These are phyloP conservation scores for Muricea muricata DNA, from an alignment of 92 coral and sea anemone species.

Conservation along the genomic window DNA sequence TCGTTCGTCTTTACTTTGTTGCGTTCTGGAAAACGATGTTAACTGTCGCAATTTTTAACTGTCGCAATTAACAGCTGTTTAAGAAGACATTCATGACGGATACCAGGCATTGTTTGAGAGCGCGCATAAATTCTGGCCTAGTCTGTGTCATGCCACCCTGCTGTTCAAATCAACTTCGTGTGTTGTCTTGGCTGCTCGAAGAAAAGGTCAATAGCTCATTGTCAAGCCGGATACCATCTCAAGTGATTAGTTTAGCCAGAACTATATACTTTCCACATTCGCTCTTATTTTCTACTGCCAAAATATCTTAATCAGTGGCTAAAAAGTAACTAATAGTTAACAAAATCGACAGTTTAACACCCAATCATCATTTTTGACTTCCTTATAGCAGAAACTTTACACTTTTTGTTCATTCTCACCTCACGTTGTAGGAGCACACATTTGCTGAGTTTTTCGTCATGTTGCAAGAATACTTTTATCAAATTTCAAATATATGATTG, in stretches of 20 bases:
- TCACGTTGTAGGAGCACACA: too few species aligned
- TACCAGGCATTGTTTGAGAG: conserved; percentile 12
- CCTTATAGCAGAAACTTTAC: too few species aligned
- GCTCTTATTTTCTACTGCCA: background rate
- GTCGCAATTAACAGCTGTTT: conserved; percentile 51
- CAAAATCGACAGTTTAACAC: background rate
- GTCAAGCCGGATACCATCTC: background rate
- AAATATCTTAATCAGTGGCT: background rate
- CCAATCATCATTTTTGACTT: too few species aligned
- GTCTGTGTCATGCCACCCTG: conserved; percentile 38
- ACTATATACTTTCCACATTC: background rate
- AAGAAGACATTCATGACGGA: conserved; percentile 15
- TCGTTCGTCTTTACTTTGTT: background rate
- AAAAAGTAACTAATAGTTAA: too few species aligned
- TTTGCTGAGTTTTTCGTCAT: too few species aligned
- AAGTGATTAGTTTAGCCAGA: background rate
- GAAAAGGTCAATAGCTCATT: conserved; percentile 35
- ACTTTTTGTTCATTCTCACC: too few species aligned
- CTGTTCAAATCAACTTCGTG: conserved; percentile 25
- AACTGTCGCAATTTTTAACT: conserved; percentile 37
- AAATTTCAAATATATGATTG: background rate
- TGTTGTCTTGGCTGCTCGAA: background rate
- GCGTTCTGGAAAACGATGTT: background rate
- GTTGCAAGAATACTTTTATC: too few species aligned
- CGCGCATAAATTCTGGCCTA: background rate